Percentiles rank a stretch among this genome's conserved stretches.
Evolutionary conservation across 1,140 invertebrate species (phyloP).

Genomic region (Glossosoma conforme): DNA sequence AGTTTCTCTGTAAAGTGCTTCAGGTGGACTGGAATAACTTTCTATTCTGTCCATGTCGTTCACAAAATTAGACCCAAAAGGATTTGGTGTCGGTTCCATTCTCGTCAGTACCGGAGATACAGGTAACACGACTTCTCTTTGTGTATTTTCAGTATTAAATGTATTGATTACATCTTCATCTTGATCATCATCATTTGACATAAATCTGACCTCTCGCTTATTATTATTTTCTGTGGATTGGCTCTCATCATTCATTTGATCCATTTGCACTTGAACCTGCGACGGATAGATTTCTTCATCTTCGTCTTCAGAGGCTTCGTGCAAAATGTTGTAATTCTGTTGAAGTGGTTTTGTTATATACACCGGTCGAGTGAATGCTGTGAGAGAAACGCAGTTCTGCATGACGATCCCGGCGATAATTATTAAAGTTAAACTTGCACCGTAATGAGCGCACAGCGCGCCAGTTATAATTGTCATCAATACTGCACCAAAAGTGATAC

Average conservation of each 20-base stretch:
- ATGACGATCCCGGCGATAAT: slow-evolving; percentile 44
- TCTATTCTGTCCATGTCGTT: slow-evolving; percentile 39
- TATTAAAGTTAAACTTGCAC: slow-evolving; percentile 39
- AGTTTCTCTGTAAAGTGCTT: slow-evolving; percentile 46
- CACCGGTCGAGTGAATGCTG: slow-evolving; percentile 40
- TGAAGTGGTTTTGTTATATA: slow-evolving; percentile 44
- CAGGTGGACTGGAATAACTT: slow-evolving; percentile 35
- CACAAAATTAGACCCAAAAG: slow-evolving; percentile 14
- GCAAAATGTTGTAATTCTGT: slow-evolving; percentile 44
- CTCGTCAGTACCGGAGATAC: slow-evolving; percentile 37
- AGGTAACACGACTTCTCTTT: slow-evolving; percentile 41
- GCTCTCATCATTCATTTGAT: slow-evolving; percentile 1
- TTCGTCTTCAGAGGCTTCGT: slow-evolving; percentile 44
- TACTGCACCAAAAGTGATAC: slow-evolving; percentile 41
- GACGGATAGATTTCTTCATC: slow-evolving; percentile 46
- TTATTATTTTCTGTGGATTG: slow-evolving; percentile 10
- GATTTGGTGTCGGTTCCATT: slow-evolving; percentile 12
- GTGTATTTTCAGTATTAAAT: slow-evolving; percentile 41
- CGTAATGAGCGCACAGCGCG: slow-evolving; percentile 37
- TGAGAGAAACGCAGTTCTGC: slow-evolving; percentile 45
- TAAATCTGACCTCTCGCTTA: neutral
- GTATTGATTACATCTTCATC: slow-evolving; percentile 42
- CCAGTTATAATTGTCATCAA: slow-evolving; percentile 40
- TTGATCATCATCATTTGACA: slow-evolving; percentile 35
- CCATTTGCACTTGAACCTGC: slow-evolving; percentile 1